These are phyloP conservation scores for Neodiprion fabricii DNA, from an alignment of 1,140 invertebrate genomes.

Conservation along the genomic window DNA sequence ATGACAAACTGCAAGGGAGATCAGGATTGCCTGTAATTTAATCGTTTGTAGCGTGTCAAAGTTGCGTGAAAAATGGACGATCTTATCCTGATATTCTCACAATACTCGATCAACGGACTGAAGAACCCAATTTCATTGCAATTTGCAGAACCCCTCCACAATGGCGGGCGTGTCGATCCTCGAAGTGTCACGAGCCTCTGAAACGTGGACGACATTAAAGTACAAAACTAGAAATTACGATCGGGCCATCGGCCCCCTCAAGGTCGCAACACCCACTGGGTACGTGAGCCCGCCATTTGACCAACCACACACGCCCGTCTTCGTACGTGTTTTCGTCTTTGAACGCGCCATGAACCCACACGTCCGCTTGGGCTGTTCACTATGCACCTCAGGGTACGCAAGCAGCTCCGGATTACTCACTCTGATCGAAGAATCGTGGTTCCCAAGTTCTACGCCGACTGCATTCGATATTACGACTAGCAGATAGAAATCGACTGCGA, in stretches of 20 bases:
- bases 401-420: background rate
- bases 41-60: no score
- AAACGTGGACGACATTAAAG: background rate
- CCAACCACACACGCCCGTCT: background rate
- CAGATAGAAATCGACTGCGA: no score
- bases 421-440: background rate
- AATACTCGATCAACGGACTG: no score
- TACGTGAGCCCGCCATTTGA: background rate
- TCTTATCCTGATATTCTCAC: no score
- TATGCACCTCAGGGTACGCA: background rate
- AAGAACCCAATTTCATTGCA: no score
- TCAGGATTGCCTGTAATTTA: no score
- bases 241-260: slow-evolving; percentile 12
- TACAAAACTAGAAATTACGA: background rate
- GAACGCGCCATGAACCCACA: background rate
- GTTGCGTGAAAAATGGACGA: no score
- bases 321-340: background rate
- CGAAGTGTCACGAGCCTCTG: background rate
- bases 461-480: background rate
- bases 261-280: slow-evolving; percentile 4
- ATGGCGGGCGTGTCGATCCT: background rate
- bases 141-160: no score
- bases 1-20: no score
- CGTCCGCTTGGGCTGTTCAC: background rate
- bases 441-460: slow-evolving; percentile 1